These are phyloP conservation scores for Sorex maritimensis DNA, from an alignment of 2,797 vertebrate genomes.

Conservation along the genomic window DNA sequence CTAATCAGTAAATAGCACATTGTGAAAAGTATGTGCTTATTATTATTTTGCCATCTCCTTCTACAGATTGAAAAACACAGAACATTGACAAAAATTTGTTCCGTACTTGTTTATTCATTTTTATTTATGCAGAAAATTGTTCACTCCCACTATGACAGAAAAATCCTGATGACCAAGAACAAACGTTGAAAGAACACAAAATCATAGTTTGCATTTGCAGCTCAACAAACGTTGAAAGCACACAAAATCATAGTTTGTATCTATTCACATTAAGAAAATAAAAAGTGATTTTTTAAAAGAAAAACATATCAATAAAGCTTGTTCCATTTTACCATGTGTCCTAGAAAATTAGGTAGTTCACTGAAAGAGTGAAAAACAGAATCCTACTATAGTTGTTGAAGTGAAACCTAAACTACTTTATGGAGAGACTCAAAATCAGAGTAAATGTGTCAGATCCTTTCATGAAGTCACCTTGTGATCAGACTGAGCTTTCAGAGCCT, in stretches of 20 bases:
- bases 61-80: conserved; percentile 78
- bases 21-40: conserved; percentile 70
- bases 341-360: conserved; percentile 41
- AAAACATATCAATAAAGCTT: conserved; percentile 51
- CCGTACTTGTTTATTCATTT: conserved; percentile 72
- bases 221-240: conserved; percentile 64
- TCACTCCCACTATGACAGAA: conserved; percentile 68
- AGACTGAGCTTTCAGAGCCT: conserved; percentile 3
- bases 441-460: conserved; percentile 11
- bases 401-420: conserved; percentile 58
- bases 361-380: conserved; percentile 46
- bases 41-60: conserved; percentile 73
- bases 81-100: conserved; percentile 60
- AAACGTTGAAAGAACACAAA: conserved; percentile 70
- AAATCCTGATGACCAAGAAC: conserved; percentile 62
- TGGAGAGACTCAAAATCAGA: conserved; percentile 63
- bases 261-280: too few species aligned
- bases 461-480: neutral
- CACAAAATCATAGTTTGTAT: conserved; percentile 13
- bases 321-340: conserved; percentile 43
- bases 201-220: conserved; percentile 51
- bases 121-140: conserved; percentile 79
- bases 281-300: too few species aligned
- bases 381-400: conserved; percentile 29
- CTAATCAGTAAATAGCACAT: conserved; percentile 78